A percentile compares a stretch with the other conserved stretches of the same genome.
phyloP scores from a whole-genome alignment of 2,113 vertebrate genomes.

The Puffinus mauretanicus region DNA sequence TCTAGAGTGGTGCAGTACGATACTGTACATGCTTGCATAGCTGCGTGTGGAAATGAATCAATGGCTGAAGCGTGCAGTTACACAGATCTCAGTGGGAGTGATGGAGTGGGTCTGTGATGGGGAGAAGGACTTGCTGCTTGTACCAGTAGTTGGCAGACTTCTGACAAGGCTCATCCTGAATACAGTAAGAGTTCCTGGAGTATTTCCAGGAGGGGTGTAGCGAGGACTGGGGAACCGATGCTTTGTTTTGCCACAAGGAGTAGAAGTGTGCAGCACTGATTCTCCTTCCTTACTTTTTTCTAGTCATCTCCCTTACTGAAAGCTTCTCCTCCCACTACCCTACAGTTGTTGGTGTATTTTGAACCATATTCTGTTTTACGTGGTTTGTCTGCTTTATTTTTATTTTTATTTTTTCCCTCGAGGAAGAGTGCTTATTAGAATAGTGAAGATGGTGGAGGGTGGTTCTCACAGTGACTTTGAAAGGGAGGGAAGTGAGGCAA shows the following conservation, averaged over 20 bases:
- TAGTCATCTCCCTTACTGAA: neutral
- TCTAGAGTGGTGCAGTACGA: rapidly evolving
- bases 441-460: neutral
- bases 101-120: neutral
- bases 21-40: neutral
- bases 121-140: neutral
- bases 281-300: neutral
- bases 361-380: neutral
- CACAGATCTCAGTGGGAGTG: neutral
- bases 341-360: neutral
- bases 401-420: neutral
- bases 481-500: neutral
- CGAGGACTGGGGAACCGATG: rapidly evolving
- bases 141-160: neutral
- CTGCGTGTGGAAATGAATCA: neutral
- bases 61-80: neutral
- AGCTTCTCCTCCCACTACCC: neutral
- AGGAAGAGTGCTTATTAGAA: neutral
- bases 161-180: rapidly evolving
- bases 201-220: neutral
- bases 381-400: neutral
- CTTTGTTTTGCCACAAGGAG: neutral
- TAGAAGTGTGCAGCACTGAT: neutral
- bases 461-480: neutral
- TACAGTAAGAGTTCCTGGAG: neutral